Conservation (phyloP, 2,888 invertebrate species). For the Eupithecia subumbrata region DNA sequence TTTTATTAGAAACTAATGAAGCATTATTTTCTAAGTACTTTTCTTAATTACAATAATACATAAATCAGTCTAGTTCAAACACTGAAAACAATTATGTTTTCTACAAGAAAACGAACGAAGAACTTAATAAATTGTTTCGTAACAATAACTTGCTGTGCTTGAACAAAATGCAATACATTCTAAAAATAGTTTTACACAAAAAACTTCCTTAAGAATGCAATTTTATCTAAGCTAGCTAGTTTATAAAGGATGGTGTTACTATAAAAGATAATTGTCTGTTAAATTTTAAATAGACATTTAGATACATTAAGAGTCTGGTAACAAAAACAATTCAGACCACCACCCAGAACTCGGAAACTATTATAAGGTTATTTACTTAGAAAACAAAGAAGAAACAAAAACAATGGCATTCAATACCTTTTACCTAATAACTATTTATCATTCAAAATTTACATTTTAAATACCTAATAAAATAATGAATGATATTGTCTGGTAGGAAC, state of each 20-base stretch:
- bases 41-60: background rate
- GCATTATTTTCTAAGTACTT: background rate
- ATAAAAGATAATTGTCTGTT: background rate
- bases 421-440: conserved; percentile 1
- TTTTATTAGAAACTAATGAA: background rate
- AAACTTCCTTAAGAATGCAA: background rate
- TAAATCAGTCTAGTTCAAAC: background rate
- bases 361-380: background rate
- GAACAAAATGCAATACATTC: background rate
- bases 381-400: conserved; percentile 8
- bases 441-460: conserved; percentile 27
- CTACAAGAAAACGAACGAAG: too few relatives aligned
- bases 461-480: conserved; percentile 19
- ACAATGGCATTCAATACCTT: conserved; percentile 14
- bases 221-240: background rate
- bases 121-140: background rate
- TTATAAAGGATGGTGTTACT: background rate
- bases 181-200: background rate
- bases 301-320: background rate
- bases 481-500: background rate
- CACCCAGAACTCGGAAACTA: background rate
- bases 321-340: background rate
- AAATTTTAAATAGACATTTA: background rate
- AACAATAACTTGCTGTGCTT: background rate
- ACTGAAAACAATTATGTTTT: background rate